These are phyloP conservation scores for Camponotus pennsylvanicus DNA, from an alignment of 1,140 invertebrate species.

Conservation along the genomic window DNA sequence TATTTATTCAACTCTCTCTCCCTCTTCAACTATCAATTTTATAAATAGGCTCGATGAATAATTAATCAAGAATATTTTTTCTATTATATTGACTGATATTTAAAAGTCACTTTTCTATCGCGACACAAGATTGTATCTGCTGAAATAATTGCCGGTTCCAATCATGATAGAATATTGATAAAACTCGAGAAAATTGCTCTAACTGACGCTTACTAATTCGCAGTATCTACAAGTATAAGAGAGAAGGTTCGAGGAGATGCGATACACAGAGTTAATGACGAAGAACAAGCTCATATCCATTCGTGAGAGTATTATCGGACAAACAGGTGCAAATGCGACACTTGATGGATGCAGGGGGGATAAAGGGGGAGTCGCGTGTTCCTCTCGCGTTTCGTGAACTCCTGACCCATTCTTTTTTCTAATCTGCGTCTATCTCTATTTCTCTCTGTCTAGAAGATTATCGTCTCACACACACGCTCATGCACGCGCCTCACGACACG, in stretches of 20 bases:
- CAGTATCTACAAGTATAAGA: neutral
- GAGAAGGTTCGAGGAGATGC: conserved; percentile 48
- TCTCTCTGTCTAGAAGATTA: conserved; percentile 28
- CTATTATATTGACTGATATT: neutral
- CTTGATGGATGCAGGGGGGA: conserved; percentile 65
- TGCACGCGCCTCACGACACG: conserved; percentile 61
- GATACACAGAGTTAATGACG: conserved; percentile 70
- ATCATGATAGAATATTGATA: neutral
- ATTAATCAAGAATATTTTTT: neutral
- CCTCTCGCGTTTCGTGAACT: conserved; percentile 39
- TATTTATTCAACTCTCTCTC: too few species aligned
- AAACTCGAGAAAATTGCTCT: neutral
- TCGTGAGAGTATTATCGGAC: conserved; percentile 60
- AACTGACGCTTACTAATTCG: neutral
- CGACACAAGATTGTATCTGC: neutral
- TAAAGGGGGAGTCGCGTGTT: conserved; percentile 27
- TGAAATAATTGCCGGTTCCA: too few species aligned
- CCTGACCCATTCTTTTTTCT: neutral
- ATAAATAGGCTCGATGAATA: neutral
- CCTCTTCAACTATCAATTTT: neutral
- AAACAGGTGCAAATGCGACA: conserved; percentile 63
- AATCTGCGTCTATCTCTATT: conserved; percentile 18
- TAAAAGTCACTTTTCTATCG: neutral
- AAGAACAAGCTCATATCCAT: conserved; percentile 56
- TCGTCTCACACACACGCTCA: conserved; percentile 49